phyloP scores from a whole-genome alignment of 2,797 vertebrate species.

The Sebastes elongatus region DNA sequence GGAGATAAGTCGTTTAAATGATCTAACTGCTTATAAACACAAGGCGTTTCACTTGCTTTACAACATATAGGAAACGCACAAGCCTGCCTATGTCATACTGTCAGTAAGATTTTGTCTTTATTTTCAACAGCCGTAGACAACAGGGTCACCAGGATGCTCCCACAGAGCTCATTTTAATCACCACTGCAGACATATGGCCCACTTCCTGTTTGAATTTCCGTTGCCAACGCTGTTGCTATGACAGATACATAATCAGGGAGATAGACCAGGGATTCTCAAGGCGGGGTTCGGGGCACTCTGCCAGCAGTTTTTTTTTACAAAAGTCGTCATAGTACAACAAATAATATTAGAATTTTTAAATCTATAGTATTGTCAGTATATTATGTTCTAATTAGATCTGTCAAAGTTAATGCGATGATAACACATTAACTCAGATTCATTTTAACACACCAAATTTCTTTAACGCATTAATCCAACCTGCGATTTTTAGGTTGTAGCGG shows the following conservation, averaged over 20 bases:
- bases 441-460: no score
- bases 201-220: conserved; percentile 19
- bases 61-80: background rate
- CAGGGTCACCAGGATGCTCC: background rate
- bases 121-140: background rate
- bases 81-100: background rate
- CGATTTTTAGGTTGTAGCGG: no score
- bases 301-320: no score
- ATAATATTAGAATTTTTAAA: no score
- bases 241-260: background rate
- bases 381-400: no score
- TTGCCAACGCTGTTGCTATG: background rate
- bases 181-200: conserved; percentile 6
- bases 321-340: no score
- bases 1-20: background rate
- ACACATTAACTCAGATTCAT: no score
- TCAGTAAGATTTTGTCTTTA: background rate
- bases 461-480: no score
- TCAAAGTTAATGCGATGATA: no score
- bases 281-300: fast-evolving
- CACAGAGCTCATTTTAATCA: background rate
- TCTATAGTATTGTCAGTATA: no score
- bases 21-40: background rate
- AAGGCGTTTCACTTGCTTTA: background rate
- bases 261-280: no score